Conservation (phyloP, 2,113 vertebrate genomes). For the Calypte anna region DNA sequence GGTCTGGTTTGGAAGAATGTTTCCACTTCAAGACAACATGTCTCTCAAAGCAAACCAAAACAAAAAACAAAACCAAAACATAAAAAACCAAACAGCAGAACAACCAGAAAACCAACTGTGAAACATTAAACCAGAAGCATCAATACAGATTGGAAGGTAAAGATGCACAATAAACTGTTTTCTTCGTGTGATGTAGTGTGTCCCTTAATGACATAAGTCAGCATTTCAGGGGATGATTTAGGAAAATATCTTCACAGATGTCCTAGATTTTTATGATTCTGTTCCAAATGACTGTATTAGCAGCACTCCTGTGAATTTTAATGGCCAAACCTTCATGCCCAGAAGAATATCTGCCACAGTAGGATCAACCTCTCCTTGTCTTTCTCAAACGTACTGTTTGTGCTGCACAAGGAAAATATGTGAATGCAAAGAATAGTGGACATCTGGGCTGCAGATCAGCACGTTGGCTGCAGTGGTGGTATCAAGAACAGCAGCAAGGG, state of each 20-base stretch:
- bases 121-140: neutral
- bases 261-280: neutral
- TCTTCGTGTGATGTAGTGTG: neutral
- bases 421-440: neutral
- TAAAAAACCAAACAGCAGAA: rapidly evolving
- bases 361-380: neutral
- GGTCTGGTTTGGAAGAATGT: neutral
- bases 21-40: neutral
- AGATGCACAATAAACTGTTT: neutral
- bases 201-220: neutral
- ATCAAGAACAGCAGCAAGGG: neutral
- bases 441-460: neutral
- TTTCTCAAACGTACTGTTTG: neutral
- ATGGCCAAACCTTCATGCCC: neutral
- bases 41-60: neutral
- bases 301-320: neutral
- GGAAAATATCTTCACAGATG: neutral
- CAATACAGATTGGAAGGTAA: neutral
- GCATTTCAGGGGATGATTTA: neutral
- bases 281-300: neutral
- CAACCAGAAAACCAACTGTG: neutral
- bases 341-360: neutral
- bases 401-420: neutral
- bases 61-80: rapidly evolving
- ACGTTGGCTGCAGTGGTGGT: neutral